Conservation (phyloP, 2,113 vertebrate species). For the Struthidea cinerea region DNA sequence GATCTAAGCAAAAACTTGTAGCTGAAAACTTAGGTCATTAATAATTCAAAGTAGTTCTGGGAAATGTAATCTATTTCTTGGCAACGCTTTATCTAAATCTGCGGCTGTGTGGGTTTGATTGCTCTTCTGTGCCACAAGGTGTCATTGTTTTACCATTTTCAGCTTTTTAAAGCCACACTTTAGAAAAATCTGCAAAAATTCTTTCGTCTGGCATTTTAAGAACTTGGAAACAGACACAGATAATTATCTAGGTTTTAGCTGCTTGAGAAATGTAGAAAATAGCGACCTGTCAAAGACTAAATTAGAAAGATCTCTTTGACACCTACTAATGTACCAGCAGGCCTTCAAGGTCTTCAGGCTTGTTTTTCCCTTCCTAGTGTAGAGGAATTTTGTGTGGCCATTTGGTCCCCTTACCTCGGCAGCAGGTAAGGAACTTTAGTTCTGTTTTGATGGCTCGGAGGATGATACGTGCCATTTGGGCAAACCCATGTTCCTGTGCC, state of each 20-base stretch:
- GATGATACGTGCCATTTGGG: background rate
- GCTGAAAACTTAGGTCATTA: background rate
- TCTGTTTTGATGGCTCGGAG: background rate
- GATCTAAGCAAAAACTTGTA: background rate
- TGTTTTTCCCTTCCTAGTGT: background rate
- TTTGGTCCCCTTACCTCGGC: background rate
- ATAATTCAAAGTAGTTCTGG: background rate
- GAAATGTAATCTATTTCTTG: background rate
- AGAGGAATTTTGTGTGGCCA: background rate
- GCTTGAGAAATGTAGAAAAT: slow-evolving; percentile 6
- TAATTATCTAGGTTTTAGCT: slow-evolving; percentile 26
- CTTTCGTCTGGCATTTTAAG: background rate
- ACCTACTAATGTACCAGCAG: background rate
- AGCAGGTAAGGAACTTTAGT: background rate
- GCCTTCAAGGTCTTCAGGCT: background rate
- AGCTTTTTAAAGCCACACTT: background rate
- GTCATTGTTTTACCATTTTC: slow-evolving; percentile 66
- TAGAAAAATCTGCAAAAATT: background rate
- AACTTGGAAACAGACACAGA: slow-evolving; percentile 27
- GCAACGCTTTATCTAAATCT: background rate
- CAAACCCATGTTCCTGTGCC: background rate
- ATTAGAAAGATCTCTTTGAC: slow-evolving; percentile 15
- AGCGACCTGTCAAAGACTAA: slow-evolving; percentile 25
- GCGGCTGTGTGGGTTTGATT: background rate
- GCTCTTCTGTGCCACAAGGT: slow-evolving; percentile 63